phyloP scores from a whole-genome alignment of 2,797 vertebrate genomes.

The Austrolebias charrua region DNA sequence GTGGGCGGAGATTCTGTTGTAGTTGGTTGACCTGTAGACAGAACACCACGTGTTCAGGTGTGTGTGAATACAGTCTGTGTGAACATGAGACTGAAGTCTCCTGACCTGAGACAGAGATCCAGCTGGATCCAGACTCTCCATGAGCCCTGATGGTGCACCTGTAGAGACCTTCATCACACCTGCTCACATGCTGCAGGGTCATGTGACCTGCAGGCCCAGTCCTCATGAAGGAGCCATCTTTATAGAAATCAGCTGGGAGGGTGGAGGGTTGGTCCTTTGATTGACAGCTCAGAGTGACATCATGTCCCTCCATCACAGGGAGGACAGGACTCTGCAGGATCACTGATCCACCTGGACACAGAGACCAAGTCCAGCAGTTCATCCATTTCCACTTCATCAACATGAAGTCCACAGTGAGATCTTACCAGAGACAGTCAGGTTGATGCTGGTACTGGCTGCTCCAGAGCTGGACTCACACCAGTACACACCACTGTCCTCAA shows the following conservation, averaged over 20 bases:
- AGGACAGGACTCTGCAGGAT: slow-evolving; percentile 15
- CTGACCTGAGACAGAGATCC: slow-evolving; percentile 19
- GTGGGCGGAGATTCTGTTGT: not conserved
- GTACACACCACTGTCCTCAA: slow-evolving; percentile 2
- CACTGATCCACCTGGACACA: slow-evolving; percentile 9
- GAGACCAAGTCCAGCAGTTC: slow-evolving; percentile 16
- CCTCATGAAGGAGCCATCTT: not conserved
- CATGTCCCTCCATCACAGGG: not conserved
- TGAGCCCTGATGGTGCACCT: not conserved
- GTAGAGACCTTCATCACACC: slow-evolving; percentile 14
- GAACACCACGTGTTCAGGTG: too few relatives aligned
- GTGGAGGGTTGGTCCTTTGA: not conserved
- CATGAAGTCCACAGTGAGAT: slow-evolving; percentile 15
- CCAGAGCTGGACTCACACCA: slow-evolving; percentile 1
- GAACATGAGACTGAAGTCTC: not conserved
- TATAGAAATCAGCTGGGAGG: not conserved
- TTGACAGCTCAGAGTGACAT: slow-evolving; percentile 9
- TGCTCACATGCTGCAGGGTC: not conserved
- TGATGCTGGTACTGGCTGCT: not conserved
- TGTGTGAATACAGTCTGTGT: too few relatives aligned
- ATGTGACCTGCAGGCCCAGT: not conserved
- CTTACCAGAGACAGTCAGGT: not conserved
- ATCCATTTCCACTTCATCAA: slow-evolving; percentile 20
- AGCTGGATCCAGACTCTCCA: too few relatives aligned
- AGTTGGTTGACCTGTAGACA: not conserved